These are phyloP conservation scores for Dendropsophus ebraccatus DNA, from an alignment of 2,113 vertebrate species.

Conservation along the genomic window DNA sequence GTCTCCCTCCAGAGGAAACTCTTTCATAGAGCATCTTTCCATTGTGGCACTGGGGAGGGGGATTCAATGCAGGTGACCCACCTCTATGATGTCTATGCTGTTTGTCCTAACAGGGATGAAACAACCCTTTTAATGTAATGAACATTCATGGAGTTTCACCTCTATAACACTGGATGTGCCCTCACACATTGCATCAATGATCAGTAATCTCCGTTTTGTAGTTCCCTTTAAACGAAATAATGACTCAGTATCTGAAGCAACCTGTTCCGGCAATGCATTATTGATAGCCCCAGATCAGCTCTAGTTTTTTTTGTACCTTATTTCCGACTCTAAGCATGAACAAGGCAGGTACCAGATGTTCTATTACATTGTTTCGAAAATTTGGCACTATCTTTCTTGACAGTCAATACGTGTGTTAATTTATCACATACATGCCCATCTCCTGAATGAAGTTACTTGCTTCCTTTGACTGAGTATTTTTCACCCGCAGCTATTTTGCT, in stretches of 20 bases:
- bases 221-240: neutral
- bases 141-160: neutral
- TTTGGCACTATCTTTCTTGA: constrained; percentile 16
- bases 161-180: neutral
- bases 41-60: no score
- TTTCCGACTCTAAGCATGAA: neutral
- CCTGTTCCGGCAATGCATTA: neutral
- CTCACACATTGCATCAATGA: neutral
- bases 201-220: neutral
- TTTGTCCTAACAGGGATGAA: no score
- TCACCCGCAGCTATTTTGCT: constrained; percentile 57
- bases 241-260: neutral
- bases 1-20: no score
- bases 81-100: no score
- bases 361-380: neutral
- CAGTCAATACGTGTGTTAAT: constrained; percentile 26
- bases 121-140: no score
- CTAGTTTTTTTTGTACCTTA: neutral
- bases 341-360: constrained; percentile 17
- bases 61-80: no score
- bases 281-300: constrained; percentile 2
- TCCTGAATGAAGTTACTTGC: constrained; percentile 43
- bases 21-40: no score
- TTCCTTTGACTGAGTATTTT: constrained; percentile 48
- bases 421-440: constrained; percentile 43